A percentile compares a stretch with the other conserved stretches of the same genome.
Evolutionary conservation across 1,140 invertebrate species (phyloP).

Genomic region (Copidosoma floridanum): DNA sequence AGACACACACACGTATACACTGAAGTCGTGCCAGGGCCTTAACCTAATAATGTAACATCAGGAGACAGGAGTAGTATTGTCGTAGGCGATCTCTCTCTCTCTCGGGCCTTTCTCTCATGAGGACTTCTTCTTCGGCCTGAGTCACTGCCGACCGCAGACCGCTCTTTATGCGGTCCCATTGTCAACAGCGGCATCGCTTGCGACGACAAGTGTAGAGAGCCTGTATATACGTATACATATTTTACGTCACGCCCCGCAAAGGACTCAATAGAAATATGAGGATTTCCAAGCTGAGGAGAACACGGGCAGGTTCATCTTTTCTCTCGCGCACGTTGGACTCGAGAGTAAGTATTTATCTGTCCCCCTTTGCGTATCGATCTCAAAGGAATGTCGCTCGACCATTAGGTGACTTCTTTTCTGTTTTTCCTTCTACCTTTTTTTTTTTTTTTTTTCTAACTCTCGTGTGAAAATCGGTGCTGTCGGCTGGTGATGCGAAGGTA

Average conservation of each 20-base stretch:
- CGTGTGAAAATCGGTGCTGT: background rate
- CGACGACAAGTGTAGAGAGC: constrained; percentile 25
- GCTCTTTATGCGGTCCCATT: constrained; percentile 6
- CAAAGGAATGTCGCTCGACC: constrained; percentile 8
- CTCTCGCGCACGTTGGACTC: no score
- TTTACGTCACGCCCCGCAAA: constrained; percentile 18
- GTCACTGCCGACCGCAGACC: constrained; percentile 11
- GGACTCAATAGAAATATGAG: constrained; percentile 19
- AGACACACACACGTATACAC: background rate
- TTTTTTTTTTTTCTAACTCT: background rate
- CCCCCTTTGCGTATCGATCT: no score
- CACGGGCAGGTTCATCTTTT: no score
- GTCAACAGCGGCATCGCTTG: no score
- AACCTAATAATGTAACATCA: constrained; percentile 27
- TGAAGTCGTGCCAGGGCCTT: constrained; percentile 6
- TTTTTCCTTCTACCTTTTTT: background rate
- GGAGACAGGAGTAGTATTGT: constrained; percentile 9
- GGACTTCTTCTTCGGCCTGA: constrained; percentile 22
- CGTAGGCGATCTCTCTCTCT: background rate
- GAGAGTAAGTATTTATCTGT: no score
- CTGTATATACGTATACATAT: no score
- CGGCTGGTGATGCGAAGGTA: no score
- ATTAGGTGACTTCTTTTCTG: constrained; percentile 13
- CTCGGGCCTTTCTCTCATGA: background rate
- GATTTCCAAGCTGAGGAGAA: background rate